Evolutionary conservation across 2,888 invertebrate species (phyloP).

Genomic region (Pimpla rufipes): DNA sequence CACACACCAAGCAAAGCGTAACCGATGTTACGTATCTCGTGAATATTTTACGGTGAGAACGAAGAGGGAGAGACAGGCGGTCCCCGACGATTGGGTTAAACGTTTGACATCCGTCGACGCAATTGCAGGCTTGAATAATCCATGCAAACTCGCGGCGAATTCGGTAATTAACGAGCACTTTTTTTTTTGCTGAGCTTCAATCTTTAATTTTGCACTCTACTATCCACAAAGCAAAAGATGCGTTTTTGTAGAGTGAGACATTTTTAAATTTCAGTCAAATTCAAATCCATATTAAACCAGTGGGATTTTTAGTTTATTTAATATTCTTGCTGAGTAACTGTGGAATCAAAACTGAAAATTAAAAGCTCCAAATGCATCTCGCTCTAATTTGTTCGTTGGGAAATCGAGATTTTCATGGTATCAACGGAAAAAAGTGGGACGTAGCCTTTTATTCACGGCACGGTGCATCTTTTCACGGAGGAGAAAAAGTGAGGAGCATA

Average conservation of each 20-base stretch:
- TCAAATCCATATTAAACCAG: too few species aligned
- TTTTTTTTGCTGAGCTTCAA: too few species aligned
- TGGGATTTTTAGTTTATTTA: too few species aligned
- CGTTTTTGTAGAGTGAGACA: too few species aligned
- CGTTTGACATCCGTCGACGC: neutral
- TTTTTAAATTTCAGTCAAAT: too few species aligned
- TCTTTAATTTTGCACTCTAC: too few species aligned
- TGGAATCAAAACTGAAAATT: neutral
- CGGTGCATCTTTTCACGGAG: conserved; percentile 2
- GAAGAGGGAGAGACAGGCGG: neutral
- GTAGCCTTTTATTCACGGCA: conserved; percentile 11
- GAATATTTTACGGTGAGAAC: conserved; percentile 8
- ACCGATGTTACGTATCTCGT: neutral
- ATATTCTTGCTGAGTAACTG: neutral
- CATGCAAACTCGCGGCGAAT: neutral
- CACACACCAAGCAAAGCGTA: neutral
- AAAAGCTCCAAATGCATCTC: neutral
- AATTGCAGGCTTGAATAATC: neutral
- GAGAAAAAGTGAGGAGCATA: neutral
- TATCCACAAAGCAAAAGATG: too few species aligned
- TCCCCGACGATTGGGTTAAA: neutral
- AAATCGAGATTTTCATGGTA: neutral
- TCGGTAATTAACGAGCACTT: too few species aligned
- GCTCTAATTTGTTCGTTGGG: neutral
- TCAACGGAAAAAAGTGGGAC: neutral